Conservation (phyloP, 2,888 invertebrate species). For the Antheraea assamensis region DNA sequence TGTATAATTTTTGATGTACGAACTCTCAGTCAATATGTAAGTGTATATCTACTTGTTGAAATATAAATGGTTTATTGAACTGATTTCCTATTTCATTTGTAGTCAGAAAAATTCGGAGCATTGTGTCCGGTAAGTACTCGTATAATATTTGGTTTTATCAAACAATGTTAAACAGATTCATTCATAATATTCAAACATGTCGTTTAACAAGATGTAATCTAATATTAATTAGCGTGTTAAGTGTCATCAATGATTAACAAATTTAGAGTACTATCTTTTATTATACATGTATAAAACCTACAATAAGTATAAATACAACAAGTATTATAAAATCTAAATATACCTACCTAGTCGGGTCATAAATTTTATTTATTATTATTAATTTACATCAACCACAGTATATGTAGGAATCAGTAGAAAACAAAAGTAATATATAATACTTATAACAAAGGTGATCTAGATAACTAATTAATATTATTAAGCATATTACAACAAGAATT, state of each 20-base stretch:
- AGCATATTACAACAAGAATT: too few species aligned
- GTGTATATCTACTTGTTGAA: background rate
- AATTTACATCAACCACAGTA: too few species aligned
- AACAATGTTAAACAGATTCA: background rate
- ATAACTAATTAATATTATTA: too few species aligned
- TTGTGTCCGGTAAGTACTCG: slow-evolving; percentile 67
- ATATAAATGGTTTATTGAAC: background rate
- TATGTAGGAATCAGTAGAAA: too few species aligned
- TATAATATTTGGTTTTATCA: slow-evolving; percentile 16
- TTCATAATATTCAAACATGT: slow-evolving; percentile 3
- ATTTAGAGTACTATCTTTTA: too few species aligned
- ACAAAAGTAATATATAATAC: too few species aligned
- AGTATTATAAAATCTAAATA: too few species aligned
- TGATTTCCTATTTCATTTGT: slow-evolving; percentile 35
- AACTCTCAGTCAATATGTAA: background rate
- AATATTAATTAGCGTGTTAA: background rate
- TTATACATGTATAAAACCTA: too few species aligned
- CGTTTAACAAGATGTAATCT: background rate
- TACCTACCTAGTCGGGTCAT: too few species aligned
- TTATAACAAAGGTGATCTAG: too few species aligned
- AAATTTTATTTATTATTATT: too few species aligned
- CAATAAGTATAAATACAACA: too few species aligned
- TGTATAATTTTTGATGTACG: background rate
- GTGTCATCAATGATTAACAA: background rate
- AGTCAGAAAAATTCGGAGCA: slow-evolving; percentile 63